Conservation (phyloP, 2,888 invertebrate genomes). For the Pristionchus mayeri region DNA sequence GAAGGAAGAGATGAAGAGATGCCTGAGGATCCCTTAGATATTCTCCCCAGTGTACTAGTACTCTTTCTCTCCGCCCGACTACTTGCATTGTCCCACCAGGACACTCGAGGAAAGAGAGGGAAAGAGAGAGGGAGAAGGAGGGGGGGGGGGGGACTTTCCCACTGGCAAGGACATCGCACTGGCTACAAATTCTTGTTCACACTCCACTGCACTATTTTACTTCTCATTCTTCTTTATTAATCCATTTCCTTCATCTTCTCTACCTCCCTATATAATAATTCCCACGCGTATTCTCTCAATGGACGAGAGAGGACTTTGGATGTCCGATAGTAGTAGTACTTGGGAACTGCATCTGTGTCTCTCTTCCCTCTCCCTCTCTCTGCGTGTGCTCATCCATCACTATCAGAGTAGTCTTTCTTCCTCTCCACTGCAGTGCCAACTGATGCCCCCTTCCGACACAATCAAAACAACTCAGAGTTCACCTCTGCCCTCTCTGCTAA, state of each 20-base stretch:
- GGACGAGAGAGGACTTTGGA: background rate
- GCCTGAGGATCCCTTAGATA: background rate
- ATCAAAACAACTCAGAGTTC: constrained; percentile 14
- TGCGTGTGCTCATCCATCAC: constrained; percentile 9
- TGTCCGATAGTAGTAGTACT: no score
- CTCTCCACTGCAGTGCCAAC: constrained; percentile 11
- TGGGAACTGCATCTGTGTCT: no score
- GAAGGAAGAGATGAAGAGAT: background rate
- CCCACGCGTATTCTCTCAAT: constrained; percentile 5
- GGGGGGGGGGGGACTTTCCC: background rate
- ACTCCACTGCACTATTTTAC: background rate
- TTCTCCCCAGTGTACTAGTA: constrained; percentile 10
- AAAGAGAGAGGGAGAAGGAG: no score
- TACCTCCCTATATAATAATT: background rate
- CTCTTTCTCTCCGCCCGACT: background rate
- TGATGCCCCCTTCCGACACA: background rate
- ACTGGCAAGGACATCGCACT: background rate
- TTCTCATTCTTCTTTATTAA: background rate
- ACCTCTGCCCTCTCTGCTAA: background rate
- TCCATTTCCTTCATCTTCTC: background rate
- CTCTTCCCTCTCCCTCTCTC: background rate
- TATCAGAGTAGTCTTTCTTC: constrained; percentile 24
- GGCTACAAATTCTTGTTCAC: background rate
- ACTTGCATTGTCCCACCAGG: constrained; percentile 5
- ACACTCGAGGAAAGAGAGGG: background rate